phyloP scores from a whole-genome alignment of 1,140 invertebrate genomes.

The Elysia chlorotica region DNA sequence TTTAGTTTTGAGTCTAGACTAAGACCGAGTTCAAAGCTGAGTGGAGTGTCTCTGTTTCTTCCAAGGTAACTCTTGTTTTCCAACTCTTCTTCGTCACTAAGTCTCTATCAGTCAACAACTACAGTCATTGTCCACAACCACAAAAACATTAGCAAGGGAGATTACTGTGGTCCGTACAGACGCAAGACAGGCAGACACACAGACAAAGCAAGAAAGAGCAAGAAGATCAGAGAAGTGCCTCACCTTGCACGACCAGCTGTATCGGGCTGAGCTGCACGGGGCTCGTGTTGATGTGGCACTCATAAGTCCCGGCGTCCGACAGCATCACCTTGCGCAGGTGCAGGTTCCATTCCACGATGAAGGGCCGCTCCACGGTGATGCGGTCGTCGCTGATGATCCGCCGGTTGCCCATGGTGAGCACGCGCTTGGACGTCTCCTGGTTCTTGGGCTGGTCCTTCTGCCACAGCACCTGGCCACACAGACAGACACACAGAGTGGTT shows the following conservation, averaged over 20 bases:
- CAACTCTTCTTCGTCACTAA: not conserved
- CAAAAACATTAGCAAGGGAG: not conserved
- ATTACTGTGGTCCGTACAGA: not conserved
- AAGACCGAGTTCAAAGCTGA: no score
- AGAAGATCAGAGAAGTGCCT: conserved; percentile 4
- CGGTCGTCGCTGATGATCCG: conserved; percentile 50
- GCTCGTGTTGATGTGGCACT: conserved; percentile 54
- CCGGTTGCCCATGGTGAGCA: conserved; percentile 44
- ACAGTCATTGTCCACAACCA: not conserved
- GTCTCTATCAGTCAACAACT: not conserved
- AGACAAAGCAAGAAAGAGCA: no score
- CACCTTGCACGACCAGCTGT: conserved; percentile 39
- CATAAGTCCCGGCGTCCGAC: conserved; percentile 47
- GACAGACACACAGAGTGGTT: no score
- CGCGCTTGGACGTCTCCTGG: no score
- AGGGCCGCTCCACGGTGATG: conserved; percentile 52
- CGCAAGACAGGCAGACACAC: not conserved
- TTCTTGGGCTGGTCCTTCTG: conserved; percentile 46
- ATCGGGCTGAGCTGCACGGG: conserved; percentile 47
- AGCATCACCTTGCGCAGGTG: conserved; percentile 45
- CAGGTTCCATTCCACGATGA: conserved; percentile 55
- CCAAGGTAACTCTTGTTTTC: not conserved
- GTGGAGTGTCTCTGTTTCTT: not conserved
- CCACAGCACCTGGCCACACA: no score
- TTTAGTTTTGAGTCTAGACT: no score